Conservation (phyloP, 2,797 vertebrate species). For the Craterocephalus amniculus region DNA sequence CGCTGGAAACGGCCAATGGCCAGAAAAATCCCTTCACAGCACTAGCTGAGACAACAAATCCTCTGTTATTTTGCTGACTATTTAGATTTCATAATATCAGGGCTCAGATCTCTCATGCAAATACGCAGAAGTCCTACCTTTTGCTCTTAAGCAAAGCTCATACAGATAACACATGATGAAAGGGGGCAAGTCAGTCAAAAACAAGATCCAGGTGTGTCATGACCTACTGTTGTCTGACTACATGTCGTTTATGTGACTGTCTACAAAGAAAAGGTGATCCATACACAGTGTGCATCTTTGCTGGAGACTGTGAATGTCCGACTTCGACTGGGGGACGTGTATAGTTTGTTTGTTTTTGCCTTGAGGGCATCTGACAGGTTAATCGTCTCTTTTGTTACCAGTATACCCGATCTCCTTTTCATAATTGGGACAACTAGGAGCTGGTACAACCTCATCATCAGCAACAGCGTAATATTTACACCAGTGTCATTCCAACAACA, state of each 20-base stretch:
- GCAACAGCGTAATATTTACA: slow-evolving; percentile 10
- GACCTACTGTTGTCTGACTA: background rate
- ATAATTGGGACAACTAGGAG: slow-evolving; percentile 26
- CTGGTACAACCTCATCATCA: slow-evolving; percentile 11
- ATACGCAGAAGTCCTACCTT: background rate
- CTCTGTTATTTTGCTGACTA: background rate
- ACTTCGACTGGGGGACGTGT: background rate
- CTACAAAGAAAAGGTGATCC: slow-evolving; percentile 23
- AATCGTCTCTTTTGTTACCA: background rate
- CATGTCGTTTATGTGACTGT: background rate
- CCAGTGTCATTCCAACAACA: background rate
- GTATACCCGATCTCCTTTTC: slow-evolving; percentile 6
- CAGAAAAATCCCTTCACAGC: background rate
- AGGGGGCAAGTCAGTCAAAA: background rate
- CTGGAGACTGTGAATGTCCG: slow-evolving; percentile 33
- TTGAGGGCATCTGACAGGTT: slow-evolving; percentile 14
- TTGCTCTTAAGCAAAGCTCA: slow-evolving; percentile 19
- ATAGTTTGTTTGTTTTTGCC: background rate
- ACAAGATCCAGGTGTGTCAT: slow-evolving; percentile 22
- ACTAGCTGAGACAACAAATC: background rate
- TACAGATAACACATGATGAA: slow-evolving; percentile 10
- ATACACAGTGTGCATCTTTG: slow-evolving; percentile 13
- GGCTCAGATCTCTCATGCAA: slow-evolving; percentile 14
- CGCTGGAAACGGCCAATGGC: background rate
- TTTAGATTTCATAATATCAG: slow-evolving; percentile 1